phyloP scores from a whole-genome alignment of 30 jellyfish, hydroid and myxozoan genomes.

The Haliclystus octoradiatus region DNA sequence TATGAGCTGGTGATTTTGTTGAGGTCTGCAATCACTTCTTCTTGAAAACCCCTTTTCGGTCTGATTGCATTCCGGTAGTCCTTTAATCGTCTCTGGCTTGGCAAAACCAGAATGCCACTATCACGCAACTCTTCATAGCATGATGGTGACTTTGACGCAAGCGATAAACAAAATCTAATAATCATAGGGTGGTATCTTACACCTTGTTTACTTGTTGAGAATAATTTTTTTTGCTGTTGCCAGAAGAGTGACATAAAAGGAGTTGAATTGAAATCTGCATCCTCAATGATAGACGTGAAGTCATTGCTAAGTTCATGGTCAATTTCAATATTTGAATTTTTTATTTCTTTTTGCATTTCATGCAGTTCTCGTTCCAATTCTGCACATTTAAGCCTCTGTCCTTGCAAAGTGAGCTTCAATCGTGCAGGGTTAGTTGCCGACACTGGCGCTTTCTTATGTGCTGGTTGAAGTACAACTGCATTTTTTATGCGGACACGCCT shows the following conservation, averaged over 20 bases:
- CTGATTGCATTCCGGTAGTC: too few relatives aligned
- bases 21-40: slow-evolving; percentile 15
- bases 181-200: too few relatives aligned
- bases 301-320: slow-evolving; percentile 4
- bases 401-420: slow-evolving; percentile 17
- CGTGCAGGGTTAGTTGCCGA: background rate
- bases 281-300: background rate
- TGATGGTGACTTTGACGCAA: slow-evolving; percentile 30
- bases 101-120: slow-evolving; percentile 8
- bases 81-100: slow-evolving; percentile 14
- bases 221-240: slow-evolving; percentile 20
- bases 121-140: slow-evolving; percentile 21
- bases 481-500: background rate
- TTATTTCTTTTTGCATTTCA: background rate
- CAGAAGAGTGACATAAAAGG: slow-evolving; percentile 33
- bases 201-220: background rate
- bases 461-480: background rate
- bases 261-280: background rate
- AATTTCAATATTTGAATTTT: background rate
- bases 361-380: slow-evolving; percentile 1
- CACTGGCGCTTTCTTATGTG: slow-evolving; percentile 26
- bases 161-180: slow-evolving; percentile 20
- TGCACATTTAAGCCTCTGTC: slow-evolving; percentile 12
- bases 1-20: background rate
- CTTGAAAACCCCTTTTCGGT: slow-evolving; percentile 26